Base-by-base conservation (phyloP, 2,113 vertebrate genomes). In the Tautogolabrus adspersus region DNA sequence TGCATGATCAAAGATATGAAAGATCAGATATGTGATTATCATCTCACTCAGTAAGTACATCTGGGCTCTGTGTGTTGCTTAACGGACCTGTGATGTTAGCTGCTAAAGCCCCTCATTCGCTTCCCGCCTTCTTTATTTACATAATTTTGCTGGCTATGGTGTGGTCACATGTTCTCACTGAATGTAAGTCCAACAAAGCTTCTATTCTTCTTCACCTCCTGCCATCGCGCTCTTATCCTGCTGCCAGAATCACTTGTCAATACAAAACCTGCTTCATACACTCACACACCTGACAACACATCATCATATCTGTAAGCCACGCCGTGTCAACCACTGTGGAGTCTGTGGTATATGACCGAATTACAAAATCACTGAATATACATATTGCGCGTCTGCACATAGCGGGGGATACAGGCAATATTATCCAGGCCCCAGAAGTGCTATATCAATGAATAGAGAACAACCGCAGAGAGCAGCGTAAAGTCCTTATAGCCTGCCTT, bases 401-500 rank as follows among this genome's bases (percentile, higher is more conserved):
- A 52, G 66, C 38, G 13, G 64, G 66, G 67, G 64, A 85, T 55
- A 34, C 60, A 62, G 66, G 73, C 65, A 75, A 75, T 84, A 74
- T 80, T 44, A 65, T 37, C n/a, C 37, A 26, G 22, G 75, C 68
- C 71, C 70, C 77, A 85, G 75, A 88, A 87, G 86, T 75, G 84
- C 73, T 66, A 87, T 81, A 83, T 89, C 82, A 89, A 86, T 90
- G 83, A 91, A 89, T 88, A 89, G 37, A 87, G 79, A 88, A 80
- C 75, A 88, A 85, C 64, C 83, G 77, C 65, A 66, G 66, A 71
- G 81, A 86, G 83, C 60, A 65, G 21, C 8, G 66, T 11, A 72
- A 79, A 76, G 71, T 89, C 78, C 82, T 79, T 62, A 78, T 66
- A 73, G 80, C 68, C 64, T 66, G 55, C 60, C 37, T 57, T 4